Evolutionary conservation across 2,113 vertebrate genomes (phyloP).

Genomic region (Eurypyga helias): DNA sequence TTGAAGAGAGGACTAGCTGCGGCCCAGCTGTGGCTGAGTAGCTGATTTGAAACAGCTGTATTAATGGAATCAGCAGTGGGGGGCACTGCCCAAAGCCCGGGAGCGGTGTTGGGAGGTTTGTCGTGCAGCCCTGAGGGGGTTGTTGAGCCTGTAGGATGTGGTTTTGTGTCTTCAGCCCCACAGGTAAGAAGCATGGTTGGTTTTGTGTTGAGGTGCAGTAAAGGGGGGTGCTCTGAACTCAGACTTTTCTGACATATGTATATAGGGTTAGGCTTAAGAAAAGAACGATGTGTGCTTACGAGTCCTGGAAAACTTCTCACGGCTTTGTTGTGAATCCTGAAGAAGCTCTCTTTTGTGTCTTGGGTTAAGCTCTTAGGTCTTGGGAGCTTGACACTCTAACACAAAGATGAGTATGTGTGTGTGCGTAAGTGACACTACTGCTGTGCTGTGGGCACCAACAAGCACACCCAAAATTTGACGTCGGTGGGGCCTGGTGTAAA

Average conservation of each 20-base stretch:
- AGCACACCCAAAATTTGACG: neutral
- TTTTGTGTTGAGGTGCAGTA: fast-evolving
- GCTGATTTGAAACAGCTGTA: slow-evolving; percentile 41
- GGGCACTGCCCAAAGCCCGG: fast-evolving
- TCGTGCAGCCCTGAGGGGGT: fast-evolving
- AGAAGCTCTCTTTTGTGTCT: neutral
- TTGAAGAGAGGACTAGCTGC: neutral
- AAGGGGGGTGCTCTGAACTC: fast-evolving
- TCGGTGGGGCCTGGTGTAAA: fast-evolving
- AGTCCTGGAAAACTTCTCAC: neutral
- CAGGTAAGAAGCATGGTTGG: fast-evolving
- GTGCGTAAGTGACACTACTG: fast-evolving
- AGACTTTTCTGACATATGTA: fast-evolving
- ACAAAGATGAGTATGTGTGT: neutral
- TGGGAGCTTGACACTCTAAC: neutral
- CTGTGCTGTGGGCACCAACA: fast-evolving
- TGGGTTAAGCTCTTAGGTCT: neutral
- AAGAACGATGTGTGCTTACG: neutral
- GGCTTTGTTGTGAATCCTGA: neutral
- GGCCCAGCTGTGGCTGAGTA: slow-evolving; percentile 1
- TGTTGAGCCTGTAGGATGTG: fast-evolving
- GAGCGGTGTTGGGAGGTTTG: neutral
- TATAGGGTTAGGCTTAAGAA: neutral
- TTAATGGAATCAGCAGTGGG: neutral
- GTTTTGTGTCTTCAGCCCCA: neutral